These are phyloP conservation scores for Oscheius sp. DNA, from an alignment of 2,888 invertebrate species.

Conservation along the genomic window DNA sequence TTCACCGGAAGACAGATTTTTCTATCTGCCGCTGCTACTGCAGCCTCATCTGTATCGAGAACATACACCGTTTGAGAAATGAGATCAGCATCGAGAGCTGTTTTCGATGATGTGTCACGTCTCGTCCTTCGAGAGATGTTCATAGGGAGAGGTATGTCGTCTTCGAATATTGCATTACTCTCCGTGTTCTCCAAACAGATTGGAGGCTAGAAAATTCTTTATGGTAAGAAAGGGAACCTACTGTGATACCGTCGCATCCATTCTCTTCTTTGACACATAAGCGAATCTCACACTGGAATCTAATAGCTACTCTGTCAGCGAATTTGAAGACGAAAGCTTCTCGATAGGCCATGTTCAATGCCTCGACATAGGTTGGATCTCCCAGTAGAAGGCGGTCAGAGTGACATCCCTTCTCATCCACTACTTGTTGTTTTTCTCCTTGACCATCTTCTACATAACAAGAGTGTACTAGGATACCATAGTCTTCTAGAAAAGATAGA, in stretches of 20 bases:
- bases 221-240: constrained; percentile 15
- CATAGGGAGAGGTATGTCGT: background rate
- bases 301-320: constrained; percentile 68
- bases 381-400: constrained; percentile 66
- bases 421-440: constrained; percentile 65
- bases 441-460: constrained; percentile 70
- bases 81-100: constrained; percentile 56
- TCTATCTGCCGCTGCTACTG: background rate
- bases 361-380: constrained; percentile 70
- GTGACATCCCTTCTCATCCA: constrained; percentile 69
- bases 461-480: constrained; percentile 69
- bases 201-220: constrained; percentile 37
- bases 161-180: background rate
- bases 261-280: constrained; percentile 68
- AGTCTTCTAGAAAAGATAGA: constrained; percentile 54
- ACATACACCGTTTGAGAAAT: constrained; percentile 69
- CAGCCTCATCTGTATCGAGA: constrained; percentile 47
- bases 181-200: constrained; percentile 36
- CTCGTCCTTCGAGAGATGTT: background rate
- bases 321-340: constrained; percentile 70
- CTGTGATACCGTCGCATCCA: constrained; percentile 69
- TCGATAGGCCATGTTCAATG: constrained; percentile 70
- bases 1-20: constrained; percentile 8
- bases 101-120: constrained; percentile 35
- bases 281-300: constrained; percentile 69